A percentile compares a stretch with the other conserved stretches of the same genome.
These are phyloP conservation scores for Proctacanthus coquilletti DNA, from an alignment of 1,140 invertebrate genomes.

Conservation along the genomic window DNA sequence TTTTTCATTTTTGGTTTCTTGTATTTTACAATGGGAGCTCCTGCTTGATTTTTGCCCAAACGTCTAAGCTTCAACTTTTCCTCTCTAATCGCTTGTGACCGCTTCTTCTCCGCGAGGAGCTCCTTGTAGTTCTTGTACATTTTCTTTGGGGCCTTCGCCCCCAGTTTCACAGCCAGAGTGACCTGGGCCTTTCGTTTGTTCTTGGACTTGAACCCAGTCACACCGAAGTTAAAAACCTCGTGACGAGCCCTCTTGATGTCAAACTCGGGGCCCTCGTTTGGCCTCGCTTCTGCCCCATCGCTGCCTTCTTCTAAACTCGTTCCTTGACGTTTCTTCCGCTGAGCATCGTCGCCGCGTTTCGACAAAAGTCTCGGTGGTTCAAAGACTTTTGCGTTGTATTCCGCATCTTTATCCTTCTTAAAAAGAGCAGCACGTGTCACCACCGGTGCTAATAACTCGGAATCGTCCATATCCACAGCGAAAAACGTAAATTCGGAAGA, in stretches of 20 bases:
- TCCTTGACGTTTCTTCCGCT: slow-evolving; percentile 6
- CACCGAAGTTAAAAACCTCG: slow-evolving; percentile 49
- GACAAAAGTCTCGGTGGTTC: slow-evolving; percentile 21
- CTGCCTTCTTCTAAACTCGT: slow-evolving; percentile 3
- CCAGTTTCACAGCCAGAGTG: slow-evolving; percentile 41
- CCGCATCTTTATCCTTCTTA: slow-evolving; percentile 7
- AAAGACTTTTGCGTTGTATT: slow-evolving; percentile 26
- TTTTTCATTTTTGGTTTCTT: slow-evolving; percentile 24
- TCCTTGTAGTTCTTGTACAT: slow-evolving; percentile 41
- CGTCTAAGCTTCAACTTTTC: slow-evolving; percentile 31
- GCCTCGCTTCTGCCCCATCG: neutral
- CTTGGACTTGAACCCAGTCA: slow-evolving; percentile 38
- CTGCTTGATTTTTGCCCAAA: slow-evolving; percentile 32
- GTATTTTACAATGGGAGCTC: slow-evolving; percentile 29
- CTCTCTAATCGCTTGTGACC: slow-evolving; percentile 23
- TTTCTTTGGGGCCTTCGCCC: slow-evolving; percentile 43
- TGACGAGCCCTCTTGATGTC: slow-evolving; percentile 41
- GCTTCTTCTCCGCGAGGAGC: slow-evolving; percentile 27
- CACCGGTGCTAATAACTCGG: slow-evolving; percentile 3
- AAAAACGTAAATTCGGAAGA: neutral
- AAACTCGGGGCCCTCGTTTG: slow-evolving; percentile 17
- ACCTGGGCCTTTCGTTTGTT: slow-evolving; percentile 41
- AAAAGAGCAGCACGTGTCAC: slow-evolving; percentile 19
- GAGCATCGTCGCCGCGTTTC: neutral
- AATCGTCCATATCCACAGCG: neutral